Evolutionary conservation across 2,113 vertebrate species (phyloP), one percentile per base, ranked within the genome.

Genomic region (Pleuronectes platessa): DNA sequence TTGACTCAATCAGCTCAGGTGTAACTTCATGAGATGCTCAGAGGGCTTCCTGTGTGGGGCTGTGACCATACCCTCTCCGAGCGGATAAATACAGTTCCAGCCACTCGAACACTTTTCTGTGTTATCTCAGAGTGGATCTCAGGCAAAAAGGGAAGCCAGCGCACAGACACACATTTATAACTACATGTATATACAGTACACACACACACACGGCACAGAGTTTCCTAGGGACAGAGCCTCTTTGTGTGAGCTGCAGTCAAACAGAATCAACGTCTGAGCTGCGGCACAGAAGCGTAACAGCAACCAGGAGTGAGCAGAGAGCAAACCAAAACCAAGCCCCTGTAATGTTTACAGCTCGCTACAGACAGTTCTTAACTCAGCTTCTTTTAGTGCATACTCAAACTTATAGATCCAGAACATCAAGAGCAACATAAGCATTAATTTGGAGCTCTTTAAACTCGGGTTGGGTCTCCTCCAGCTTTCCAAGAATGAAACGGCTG

Each of bases 11-110:
- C 61, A 20, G 5, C 62, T 45, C 49, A 20, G 69, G 78, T 61
- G 71, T 53, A 81, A 88, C n/a, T 73, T 42, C 66, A 88, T 70
- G 56, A 87, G 72, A 72, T 67, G 82, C 86, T 87, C 0, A 31
- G 79, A 86, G 65, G 27, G 59, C 31, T 55, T 23, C 81, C 85
- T 72, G 67, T 81, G 79, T 76, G 69, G 47, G 24, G 23, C 61
- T 23, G 42, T 14, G 79, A 75, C 53, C 62, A 61, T 37, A 77
- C 58, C 8, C 71, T 73, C 79, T 76, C 47, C 70, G 68, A 62
- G 40, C 10, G 68, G 84, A 81, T 54, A 81, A 81, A 23, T 2
- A 42, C 45, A 18, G 60, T 15, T 49, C 17, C 6, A 31, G 31
- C 6, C 31, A 0, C 73, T 73, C 49, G 65, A 85, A 82, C 31